Percentiles rank a stretch among this genome's conserved stretches.
Conservation (phyloP, 2,113 vertebrate species). For the Garra rufa region DNA sequence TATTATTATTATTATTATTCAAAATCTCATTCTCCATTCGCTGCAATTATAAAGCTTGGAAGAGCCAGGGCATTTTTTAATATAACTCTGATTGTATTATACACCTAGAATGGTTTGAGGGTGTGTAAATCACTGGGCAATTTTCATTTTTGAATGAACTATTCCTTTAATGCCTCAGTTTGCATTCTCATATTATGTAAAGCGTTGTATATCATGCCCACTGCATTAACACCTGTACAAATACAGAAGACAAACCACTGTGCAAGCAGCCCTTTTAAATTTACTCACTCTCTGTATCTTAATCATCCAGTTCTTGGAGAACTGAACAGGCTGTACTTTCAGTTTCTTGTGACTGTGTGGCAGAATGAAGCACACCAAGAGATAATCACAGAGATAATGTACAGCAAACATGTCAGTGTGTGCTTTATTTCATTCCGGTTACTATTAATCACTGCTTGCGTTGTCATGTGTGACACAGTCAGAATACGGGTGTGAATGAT, state of each 20-base stretch:
- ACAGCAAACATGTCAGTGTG: neutral
- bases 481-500: neutral
- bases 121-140: too few species aligned
- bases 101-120: too few species aligned
- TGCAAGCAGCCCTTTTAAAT: neutral
- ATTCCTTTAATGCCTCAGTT: neutral
- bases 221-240: neutral
- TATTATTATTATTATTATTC: too few species aligned
- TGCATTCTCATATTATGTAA: neutral
- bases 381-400: neutral
- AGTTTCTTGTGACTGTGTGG: neutral
- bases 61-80: too few species aligned
- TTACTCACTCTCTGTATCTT: neutral
- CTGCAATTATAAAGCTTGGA: too few species aligned
- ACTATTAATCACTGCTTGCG: slow-evolving; percentile 24
- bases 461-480: neutral
- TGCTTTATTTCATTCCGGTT: slow-evolving; percentile 8
- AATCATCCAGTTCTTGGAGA: neutral
- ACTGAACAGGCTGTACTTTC: neutral
- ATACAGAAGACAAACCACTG: neutral
- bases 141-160: neutral
- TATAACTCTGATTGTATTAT: too few species aligned
- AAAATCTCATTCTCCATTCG: too few species aligned
- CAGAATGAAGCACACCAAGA: neutral
- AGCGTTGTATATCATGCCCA: neutral